Conservation (phyloP, 2,888 invertebrate species). For the Anoncus sp. region DNA sequence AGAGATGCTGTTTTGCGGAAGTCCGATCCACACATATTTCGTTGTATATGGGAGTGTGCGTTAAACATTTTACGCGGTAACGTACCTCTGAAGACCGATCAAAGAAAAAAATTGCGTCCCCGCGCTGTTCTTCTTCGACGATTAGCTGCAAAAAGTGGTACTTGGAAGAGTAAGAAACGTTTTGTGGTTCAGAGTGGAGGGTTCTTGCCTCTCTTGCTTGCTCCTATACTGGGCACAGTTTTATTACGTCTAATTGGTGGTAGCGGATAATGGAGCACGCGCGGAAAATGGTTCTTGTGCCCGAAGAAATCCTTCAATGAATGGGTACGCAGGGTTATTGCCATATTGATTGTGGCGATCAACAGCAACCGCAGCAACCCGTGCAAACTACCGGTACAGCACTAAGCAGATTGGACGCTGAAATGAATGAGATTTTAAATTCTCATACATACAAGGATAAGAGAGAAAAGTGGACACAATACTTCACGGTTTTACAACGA, state of each 20-base stretch:
- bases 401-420: constrained; percentile 39
- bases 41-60: constrained; percentile 4
- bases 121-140: constrained; percentile 25
- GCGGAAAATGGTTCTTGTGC: constrained; percentile 43
- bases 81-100: constrained; percentile 1
- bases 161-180: constrained; percentile 19
- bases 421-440: constrained; percentile 56
- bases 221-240: constrained; percentile 4
- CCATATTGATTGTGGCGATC: neutral
- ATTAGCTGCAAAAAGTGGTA: constrained; percentile 5
- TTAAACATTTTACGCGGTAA: constrained; percentile 4
- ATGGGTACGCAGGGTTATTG: neutral
- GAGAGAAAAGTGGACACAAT: constrained; percentile 53
- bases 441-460: constrained; percentile 32
- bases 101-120: constrained; percentile 11
- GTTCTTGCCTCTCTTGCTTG: constrained; percentile 1
- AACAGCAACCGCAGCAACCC: constrained; percentile 17
- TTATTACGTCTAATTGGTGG: constrained; percentile 7
- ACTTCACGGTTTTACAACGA: constrained; percentile 46
- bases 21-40: neutral
- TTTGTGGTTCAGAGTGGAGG: constrained; percentile 17
- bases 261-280: constrained; percentile 40
- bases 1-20: constrained; percentile 12
- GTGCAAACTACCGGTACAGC: constrained; percentile 17
- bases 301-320: neutral